These are phyloP conservation scores for Delphinapterus leucas DNA, from an alignment of 2,113 vertebrate species.

Conservation along the genomic window DNA sequence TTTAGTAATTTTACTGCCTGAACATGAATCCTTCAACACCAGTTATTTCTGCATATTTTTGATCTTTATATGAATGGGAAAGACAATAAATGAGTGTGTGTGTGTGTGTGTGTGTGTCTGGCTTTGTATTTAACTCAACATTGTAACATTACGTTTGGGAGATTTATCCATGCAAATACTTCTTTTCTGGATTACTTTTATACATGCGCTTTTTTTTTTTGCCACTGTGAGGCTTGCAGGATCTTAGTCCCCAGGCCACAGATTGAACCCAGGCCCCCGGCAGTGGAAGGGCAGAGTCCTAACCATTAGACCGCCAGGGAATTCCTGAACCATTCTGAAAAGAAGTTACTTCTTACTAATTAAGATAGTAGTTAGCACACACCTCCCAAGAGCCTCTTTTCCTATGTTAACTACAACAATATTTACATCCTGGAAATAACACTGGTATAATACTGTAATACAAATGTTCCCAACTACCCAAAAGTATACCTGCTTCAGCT, in stretches of 20 bases:
- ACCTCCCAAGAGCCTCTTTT: not conserved
- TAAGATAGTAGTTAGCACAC: not conserved
- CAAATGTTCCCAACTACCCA: not conserved
- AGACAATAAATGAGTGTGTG: not conserved
- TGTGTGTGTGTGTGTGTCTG: not conserved
- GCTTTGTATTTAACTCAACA: not conserved
- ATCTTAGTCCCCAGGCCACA: too few relatives aligned
- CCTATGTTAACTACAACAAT: not conserved
- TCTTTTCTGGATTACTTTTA: not conserved
- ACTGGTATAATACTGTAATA: not conserved
- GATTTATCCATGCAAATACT: not conserved
- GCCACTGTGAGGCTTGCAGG: too few relatives aligned
- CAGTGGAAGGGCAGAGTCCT: too few relatives aligned
- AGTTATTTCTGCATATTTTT: not conserved
- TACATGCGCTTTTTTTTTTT: not conserved
- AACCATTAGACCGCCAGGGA: too few relatives aligned
- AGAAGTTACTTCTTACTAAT: not conserved
- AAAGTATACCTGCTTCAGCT: not conserved
- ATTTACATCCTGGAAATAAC: not conserved
- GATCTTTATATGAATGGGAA: not conserved
- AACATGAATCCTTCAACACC: not conserved
- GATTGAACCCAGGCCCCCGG: too few relatives aligned
- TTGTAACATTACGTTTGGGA: not conserved
- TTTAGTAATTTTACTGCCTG: not conserved
- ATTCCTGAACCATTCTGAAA: not conserved